Percentiles rank a stretch among this genome's conserved stretches.
These are phyloP conservation scores for Luidia sarsii DNA, from an alignment of 53 echinoderm and acorn worm genomes.

Conservation along the genomic window DNA sequence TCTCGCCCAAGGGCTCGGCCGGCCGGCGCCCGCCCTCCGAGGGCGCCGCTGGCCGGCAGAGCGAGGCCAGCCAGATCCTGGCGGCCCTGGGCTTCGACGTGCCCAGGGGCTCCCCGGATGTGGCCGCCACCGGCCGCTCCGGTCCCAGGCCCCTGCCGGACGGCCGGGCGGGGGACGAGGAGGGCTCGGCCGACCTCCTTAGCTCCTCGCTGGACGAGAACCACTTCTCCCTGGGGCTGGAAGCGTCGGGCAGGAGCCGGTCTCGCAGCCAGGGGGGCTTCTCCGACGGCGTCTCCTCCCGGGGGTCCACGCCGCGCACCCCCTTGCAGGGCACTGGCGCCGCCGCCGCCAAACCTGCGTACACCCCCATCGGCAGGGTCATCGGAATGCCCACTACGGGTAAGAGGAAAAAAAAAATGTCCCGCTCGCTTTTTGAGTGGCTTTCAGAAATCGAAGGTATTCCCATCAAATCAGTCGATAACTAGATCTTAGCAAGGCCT, in stretches of 20 bases:
- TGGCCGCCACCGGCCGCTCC: not conserved
- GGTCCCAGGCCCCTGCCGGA: too few relatives aligned
- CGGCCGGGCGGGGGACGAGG: not conserved
- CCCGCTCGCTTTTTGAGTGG: too few relatives aligned
- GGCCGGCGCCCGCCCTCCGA: not conserved
- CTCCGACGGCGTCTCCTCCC: not conserved
- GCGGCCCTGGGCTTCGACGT: constrained; percentile 58
- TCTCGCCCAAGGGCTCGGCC: constrained; percentile 15
- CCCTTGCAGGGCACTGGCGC: not conserved
- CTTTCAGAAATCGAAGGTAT: too few relatives aligned
- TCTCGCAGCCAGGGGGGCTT: not conserved
- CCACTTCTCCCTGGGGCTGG: constrained; percentile 49
- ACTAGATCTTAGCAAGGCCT: too few relatives aligned
- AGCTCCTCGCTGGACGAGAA: constrained; percentile 53
- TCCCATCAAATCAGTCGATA: too few relatives aligned
- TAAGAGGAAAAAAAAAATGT: too few relatives aligned
- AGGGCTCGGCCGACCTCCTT: constrained; percentile 12
- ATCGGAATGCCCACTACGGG: constrained; percentile 53
- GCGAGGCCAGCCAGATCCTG: constrained; percentile 68
- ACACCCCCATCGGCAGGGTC: constrained; percentile 39
- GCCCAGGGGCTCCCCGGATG: not conserved
- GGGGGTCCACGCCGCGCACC: not conserved
- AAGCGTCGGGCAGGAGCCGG: not conserved
- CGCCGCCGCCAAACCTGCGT: not conserved
- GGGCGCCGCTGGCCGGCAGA: constrained; percentile 42